A percentile compares a stretch with the other conserved stretches of the same genome.
Evolutionary conservation across 2,113 vertebrate genomes (phyloP).

Genomic region (Callipepla californica): DNA sequence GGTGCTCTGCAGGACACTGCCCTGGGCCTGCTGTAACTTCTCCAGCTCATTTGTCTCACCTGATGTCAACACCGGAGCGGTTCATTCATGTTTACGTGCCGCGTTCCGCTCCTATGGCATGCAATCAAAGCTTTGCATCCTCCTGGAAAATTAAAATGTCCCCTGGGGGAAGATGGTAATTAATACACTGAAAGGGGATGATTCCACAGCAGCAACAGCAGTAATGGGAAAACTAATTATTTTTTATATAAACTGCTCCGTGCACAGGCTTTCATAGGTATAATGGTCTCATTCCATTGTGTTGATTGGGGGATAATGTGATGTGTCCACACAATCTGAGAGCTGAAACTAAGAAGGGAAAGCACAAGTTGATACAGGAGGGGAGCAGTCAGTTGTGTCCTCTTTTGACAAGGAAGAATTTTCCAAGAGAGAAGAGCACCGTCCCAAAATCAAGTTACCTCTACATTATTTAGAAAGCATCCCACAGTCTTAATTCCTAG

Average conservation of each 20-base stretch:
- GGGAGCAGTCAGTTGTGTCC: not conserved
- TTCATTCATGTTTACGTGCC: not conserved
- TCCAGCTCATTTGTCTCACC: not conserved
- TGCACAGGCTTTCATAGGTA: not conserved
- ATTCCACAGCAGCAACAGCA: not conserved
- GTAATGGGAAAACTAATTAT: not conserved
- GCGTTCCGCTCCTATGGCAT: accelerated
- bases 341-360: not conserved
- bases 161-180: not conserved
- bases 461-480: accelerated
- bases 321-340: not conserved
- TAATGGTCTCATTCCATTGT: not conserved
- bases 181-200: accelerated
- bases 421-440: not conserved
- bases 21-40: not conserved
- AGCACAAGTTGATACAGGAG: not conserved
- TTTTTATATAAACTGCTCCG: not conserved
- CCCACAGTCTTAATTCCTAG: not conserved
- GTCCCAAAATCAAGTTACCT: not conserved
- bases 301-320: accelerated
- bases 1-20: accelerated
- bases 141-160: not conserved
- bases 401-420: not conserved
- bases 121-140: not conserved
- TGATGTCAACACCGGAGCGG: not conserved